These are phyloP conservation scores for Protobothrops flavoviridis DNA, from an alignment of 2,113 vertebrate species.

Conservation along the genomic window DNA sequence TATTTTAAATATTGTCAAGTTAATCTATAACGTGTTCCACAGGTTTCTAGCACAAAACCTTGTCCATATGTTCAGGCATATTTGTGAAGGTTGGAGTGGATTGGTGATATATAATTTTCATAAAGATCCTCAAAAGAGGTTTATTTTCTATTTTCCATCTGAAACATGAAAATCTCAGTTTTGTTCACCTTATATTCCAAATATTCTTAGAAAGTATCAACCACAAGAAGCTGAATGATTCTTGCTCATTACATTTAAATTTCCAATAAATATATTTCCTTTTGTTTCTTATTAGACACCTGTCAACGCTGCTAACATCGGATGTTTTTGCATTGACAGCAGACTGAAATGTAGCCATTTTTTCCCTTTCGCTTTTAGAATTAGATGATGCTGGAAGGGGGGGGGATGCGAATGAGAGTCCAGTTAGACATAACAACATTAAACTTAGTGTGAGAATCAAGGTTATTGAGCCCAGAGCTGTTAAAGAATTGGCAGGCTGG, in stretches of 20 bases:
- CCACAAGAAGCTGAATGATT: not conserved
- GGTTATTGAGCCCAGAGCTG: too few relatives aligned
- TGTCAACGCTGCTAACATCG: too few relatives aligned
- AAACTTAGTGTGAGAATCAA: too few relatives aligned
- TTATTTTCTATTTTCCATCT: not conserved
- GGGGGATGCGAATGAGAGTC: too few relatives aligned
- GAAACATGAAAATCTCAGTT: not conserved
- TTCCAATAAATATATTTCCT: conserved; percentile 30
- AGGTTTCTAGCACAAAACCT: not conserved
- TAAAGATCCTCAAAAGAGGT: not conserved
- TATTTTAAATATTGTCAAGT: not conserved
- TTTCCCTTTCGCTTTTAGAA: too few relatives aligned
- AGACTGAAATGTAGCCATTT: too few relatives aligned
- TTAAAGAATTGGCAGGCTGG: too few relatives aligned
- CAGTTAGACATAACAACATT: too few relatives aligned
- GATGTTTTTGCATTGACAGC: too few relatives aligned
- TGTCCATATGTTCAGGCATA: not conserved
- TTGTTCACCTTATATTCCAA: not conserved
- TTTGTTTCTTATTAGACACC: conserved; percentile 1
- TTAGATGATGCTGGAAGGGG: too few relatives aligned
- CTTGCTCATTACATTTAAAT: not conserved
- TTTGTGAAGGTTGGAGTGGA: not conserved
- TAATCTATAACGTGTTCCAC: not conserved
- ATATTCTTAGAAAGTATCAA: not conserved
- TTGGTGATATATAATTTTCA: not conserved